Conservation (phyloP, 1,140 invertebrate genomes). For the Charaxes varanes region DNA sequence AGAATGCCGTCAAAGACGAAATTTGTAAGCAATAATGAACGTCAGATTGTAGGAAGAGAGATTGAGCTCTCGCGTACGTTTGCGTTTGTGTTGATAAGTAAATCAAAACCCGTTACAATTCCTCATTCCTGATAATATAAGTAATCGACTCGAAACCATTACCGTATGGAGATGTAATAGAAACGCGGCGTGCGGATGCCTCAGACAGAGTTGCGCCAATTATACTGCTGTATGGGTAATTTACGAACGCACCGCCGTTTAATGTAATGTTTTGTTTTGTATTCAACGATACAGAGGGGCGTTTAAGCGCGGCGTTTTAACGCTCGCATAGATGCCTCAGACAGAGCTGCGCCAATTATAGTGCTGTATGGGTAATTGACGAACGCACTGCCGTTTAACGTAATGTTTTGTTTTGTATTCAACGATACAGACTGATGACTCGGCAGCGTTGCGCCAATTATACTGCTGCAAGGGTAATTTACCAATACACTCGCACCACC, state of each 20-base stretch:
- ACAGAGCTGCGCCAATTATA: conserved; percentile 5
- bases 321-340: conserved; percentile 7
- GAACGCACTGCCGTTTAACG: conserved; percentile 8
- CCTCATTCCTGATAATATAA: conserved; percentile 4
- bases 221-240: conserved; percentile 10
- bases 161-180: conserved; percentile 6
- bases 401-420: conserved; percentile 1
- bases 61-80: too few species aligned
- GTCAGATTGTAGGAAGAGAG: too few species aligned
- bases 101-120: background rate
- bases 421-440: conserved; percentile 10
- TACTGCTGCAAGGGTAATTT: conserved; percentile 10
- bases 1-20: too few species aligned
- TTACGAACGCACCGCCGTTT: conserved; percentile 10
- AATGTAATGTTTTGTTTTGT: conserved; percentile 5
- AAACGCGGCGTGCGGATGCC: conserved; percentile 2
- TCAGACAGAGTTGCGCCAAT: conserved; percentile 7
- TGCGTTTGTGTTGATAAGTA: too few species aligned
- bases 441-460: conserved; percentile 4
- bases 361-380: conserved; percentile 9
- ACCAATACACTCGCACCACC: conserved; percentile 6
- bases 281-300: conserved; percentile 3
- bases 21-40: too few species aligned
- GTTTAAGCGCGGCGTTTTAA: conserved; percentile 8
- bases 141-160: conserved; percentile 2